Conservation (phyloP, 2,797 vertebrate genomes). For the Hydrolagus colliei region DNA sequence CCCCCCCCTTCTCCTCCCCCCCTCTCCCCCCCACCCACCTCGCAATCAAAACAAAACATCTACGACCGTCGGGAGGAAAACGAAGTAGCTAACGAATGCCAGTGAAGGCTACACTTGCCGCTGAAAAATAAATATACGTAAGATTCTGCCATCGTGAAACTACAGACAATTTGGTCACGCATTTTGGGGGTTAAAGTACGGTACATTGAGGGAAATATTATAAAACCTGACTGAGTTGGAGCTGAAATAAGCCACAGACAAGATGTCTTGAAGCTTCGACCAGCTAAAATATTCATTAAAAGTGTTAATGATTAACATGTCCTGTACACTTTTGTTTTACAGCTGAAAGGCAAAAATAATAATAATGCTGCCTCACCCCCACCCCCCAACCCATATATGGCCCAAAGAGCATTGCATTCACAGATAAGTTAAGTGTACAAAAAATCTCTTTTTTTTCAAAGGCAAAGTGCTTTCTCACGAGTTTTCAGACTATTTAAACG, state of each 20-base stretch:
- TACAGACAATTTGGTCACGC: background rate
- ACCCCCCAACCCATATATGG: background rate
- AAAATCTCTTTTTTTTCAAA: background rate
- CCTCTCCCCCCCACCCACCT: background rate
- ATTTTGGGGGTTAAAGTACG: background rate
- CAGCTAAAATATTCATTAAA: background rate
- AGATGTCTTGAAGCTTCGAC: background rate
- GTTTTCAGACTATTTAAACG: conserved; percentile 19
- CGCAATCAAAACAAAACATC: background rate
- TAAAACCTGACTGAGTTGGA: background rate
- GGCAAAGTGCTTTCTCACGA: background rate
- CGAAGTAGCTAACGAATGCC: background rate
- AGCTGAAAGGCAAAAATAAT: background rate
- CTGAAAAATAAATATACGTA: background rate
- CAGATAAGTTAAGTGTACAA: background rate
- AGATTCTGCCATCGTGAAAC: background rate
- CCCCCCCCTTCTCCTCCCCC: too few relatives aligned
- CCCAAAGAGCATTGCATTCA: background rate
- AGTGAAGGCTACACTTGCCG: background rate
- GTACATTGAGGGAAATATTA: background rate
- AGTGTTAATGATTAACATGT: background rate
- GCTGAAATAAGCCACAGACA: background rate
- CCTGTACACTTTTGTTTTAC: background rate
- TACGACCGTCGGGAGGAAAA: background rate
- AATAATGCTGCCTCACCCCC: background rate